Base-by-base conservation (phyloP, 2,113 vertebrate genomes). In the Passerina amoena region DNA sequence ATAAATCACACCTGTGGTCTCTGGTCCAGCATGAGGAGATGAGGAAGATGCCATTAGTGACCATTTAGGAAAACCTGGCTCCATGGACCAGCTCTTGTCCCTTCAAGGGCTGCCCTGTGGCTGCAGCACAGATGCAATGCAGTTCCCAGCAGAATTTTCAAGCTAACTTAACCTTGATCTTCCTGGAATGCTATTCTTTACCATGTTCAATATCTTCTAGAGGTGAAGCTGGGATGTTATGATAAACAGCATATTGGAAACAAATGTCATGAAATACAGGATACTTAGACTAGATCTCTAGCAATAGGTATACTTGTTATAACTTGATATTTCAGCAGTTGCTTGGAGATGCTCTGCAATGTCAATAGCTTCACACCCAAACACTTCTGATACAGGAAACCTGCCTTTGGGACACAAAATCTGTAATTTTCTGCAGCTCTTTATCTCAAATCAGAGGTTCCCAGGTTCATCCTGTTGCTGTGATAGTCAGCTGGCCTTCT, bases 21-120 rank as follows among this genome's bases (percentile, higher is more conserved):
- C 42, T 5, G 2, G 11, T 44, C 15, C 0, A 0, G 18, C 7
- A 27, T 1, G 10, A 76, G 66, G 22, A 23, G 14, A 59, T 24
- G 51, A 90, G 47, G 44, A 88, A 9, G 0, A 1, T 3, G 7
- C 17, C 8, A 3, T 12, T 35, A 28, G 35, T n/a, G 75, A 83
- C 25, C 47, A 11, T 24, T 57, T 51, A 14, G 37, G 54, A 53
- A 75, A 70, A 78, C 15, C 56, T 71, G 70, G 23, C 8, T 37
- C 17, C 11, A 15, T 19, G 16, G n/a, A 70, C 11, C 44, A 71
- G 1, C 10, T 12, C 28, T 72, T 65, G 24, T 47, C 21, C 28
- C n/a, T 61, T 60, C 1, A 8, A 61, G 50, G 66, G 35, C 21
- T 85, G 61, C 51, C 89, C 33, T 89, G 65, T 35, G 59, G 40